Evolutionary conservation across 2,113 vertebrate genomes (phyloP).

Genomic region (Xiphophorus maculatus): DNA sequence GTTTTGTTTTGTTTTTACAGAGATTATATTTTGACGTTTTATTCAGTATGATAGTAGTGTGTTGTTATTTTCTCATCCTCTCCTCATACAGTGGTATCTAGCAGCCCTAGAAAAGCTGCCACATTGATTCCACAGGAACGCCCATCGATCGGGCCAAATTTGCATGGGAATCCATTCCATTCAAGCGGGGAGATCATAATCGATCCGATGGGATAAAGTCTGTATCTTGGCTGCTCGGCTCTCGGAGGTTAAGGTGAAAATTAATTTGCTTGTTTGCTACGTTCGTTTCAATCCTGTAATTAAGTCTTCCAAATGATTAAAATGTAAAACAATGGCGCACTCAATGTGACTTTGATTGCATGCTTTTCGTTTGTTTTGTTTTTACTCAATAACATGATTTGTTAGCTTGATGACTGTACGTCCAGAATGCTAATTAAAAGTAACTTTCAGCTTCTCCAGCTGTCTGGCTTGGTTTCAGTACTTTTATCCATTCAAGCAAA

Average conservation of each 20-base stretch:
- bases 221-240: constrained; percentile 46
- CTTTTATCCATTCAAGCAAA: background rate
- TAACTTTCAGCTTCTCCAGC: background rate
- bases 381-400: constrained; percentile 49
- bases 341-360: constrained; percentile 74
- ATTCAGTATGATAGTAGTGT: constrained; percentile 68
- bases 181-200: constrained; percentile 66
- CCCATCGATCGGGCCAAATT: constrained; percentile 69
- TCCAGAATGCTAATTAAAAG: constrained; percentile 57
- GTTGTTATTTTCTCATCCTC: constrained; percentile 54
- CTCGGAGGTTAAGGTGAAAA: constrained; percentile 78
- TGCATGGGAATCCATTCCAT: constrained; percentile 77
- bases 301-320: constrained; percentile 69
- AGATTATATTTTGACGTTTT: constrained; percentile 44
- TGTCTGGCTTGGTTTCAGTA: too few relatives aligned
- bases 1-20: background rate
- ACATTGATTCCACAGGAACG: constrained; percentile 58
- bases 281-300: constrained; percentile 71
- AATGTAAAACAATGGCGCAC: constrained; percentile 71
- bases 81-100: constrained; percentile 52
- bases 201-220: constrained; percentile 70
- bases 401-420: constrained; percentile 25
- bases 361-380: constrained; percentile 21
- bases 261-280: constrained; percentile 75
- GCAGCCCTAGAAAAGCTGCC: constrained; percentile 53